Evolutionary conservation across 2,113 vertebrate genomes (phyloP), one percentile per base, ranked within the genome.

Genomic region (Petromus typicus): DNA sequence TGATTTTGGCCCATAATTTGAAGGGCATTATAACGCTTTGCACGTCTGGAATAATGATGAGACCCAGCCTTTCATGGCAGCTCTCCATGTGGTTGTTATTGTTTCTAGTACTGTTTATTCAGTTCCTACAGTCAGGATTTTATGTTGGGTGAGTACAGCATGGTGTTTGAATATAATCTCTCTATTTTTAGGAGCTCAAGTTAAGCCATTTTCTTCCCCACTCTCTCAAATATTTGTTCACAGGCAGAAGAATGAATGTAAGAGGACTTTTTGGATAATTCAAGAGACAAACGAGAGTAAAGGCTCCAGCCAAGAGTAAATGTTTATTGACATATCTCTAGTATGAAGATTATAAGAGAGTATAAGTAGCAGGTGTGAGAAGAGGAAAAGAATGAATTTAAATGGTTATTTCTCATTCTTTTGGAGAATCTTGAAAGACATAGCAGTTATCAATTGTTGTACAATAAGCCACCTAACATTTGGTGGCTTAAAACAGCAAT

Each of bases 191-290:
- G 20, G 45, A 75, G 48, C 48, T 94, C 48, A 18, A 3, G 40
- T 45, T 45, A 54, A 83, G 34, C 37, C 67, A 48, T 91, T 66
- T 92, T 81, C 48, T 43, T 69, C 16, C 20, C n/a, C 3, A 8
- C 9, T 63, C 43, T 54, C 43, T 94, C 40, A 84, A 87, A 76
- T 17, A 71, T 61, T 95, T 92, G 40, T 71, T 82, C 90, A 59
- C 4, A 54, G n/a, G 67, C n/a, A 79, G 30, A 93, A 71, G 79
- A 67, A 80, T 54, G 20, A 92, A 63, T 51, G 4, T 51, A 45
- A 80, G 71, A 61, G 37, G 43, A 59, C 88, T 64, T 57, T 64
- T 88, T 90, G 37, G 73, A 85, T 67, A 59, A 82, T 45, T 81
- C 34, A 76, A 89, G 61, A 79, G 78, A 71, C 12, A 90, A 85